Evolutionary conservation across 2,113 vertebrate genomes (phyloP).

Genomic region (Spea multiplicata): DNA sequence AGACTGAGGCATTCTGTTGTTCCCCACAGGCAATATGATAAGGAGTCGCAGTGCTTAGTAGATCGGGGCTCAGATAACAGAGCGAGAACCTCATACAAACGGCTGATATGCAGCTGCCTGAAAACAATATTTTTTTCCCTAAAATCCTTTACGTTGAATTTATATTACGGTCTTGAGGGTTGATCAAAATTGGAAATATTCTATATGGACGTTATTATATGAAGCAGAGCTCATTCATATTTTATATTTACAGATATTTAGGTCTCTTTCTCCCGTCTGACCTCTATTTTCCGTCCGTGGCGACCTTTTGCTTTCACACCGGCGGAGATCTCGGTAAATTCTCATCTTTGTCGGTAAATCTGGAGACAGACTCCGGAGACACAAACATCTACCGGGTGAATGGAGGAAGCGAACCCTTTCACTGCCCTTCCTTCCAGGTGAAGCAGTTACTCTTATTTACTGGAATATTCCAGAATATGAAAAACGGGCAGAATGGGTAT

Average conservation of each 20-base stretch:
- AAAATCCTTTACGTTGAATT: background rate
- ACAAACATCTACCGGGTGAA: constrained; percentile 40
- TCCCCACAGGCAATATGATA: too few relatives aligned
- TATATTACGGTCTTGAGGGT: background rate
- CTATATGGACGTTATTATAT: too few relatives aligned
- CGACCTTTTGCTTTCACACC: constrained; percentile 55
- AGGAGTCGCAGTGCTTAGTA: too few relatives aligned
- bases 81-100: too few relatives aligned
- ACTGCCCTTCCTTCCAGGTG: constrained; percentile 56
- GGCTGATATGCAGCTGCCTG: too few relatives aligned
- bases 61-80: too few relatives aligned
- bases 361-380: constrained; percentile 53
- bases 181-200: too few relatives aligned
- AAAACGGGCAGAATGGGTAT: too few relatives aligned
- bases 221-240: background rate
- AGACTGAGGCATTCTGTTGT: too few relatives aligned
- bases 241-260: constrained; percentile 49
- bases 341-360: background rate
- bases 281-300: constrained; percentile 52
- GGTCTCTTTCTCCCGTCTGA: constrained; percentile 52
- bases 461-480: too few relatives aligned
- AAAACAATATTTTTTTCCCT: background rate
- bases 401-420: constrained; percentile 47
- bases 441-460: background rate
- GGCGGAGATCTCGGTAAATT: constrained; percentile 35